phyloP scores from a whole-genome alignment of 2,888 invertebrate genomes.

The Mesochorus sp. region DNA sequence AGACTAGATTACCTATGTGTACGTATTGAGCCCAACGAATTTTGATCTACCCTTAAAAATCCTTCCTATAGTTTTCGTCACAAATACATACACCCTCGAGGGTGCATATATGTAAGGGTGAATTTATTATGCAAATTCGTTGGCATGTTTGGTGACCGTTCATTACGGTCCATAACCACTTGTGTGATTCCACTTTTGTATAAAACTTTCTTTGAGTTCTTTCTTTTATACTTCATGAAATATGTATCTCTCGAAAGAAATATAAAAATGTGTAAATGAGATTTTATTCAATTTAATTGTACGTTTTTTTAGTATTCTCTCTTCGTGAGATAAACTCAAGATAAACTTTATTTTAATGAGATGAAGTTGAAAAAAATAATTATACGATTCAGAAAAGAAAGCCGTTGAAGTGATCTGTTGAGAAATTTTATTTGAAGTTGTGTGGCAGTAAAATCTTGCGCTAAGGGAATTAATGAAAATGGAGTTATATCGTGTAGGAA shows the following conservation, averaged over 20 bases:
- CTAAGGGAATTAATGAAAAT: conserved; percentile 10
- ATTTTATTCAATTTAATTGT: not conserved
- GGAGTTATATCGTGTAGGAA: conserved; percentile 7
- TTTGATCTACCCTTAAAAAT: conserved; percentile 9
- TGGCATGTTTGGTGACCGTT: conserved; percentile 36
- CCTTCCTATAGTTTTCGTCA: not conserved
- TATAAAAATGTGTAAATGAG: not conserved
- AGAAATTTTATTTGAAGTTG: conserved; percentile 12
- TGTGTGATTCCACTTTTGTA: conserved; percentile 38
- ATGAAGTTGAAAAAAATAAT: not conserved
- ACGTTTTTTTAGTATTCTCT: not conserved
- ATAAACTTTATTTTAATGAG: not conserved
- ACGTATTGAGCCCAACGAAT: not conserved
- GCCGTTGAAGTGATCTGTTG: not conserved
- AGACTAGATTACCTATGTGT: not conserved
- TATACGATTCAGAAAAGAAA: not conserved
- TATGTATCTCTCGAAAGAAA: not conserved
- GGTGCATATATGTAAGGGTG: not conserved
- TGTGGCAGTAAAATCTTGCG: too few relatives aligned
- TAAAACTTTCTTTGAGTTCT: not conserved
- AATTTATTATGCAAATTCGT: conserved; percentile 10
- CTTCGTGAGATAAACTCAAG: not conserved
- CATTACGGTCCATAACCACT: conserved; percentile 41
- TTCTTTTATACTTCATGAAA: not conserved
- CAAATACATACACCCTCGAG: conserved; percentile 8